A percentile compares a stretch with the other conserved stretches of the same genome.
phyloP scores from a whole-genome alignment of 2,888 invertebrate genomes.

The Myopa testacea region DNA sequence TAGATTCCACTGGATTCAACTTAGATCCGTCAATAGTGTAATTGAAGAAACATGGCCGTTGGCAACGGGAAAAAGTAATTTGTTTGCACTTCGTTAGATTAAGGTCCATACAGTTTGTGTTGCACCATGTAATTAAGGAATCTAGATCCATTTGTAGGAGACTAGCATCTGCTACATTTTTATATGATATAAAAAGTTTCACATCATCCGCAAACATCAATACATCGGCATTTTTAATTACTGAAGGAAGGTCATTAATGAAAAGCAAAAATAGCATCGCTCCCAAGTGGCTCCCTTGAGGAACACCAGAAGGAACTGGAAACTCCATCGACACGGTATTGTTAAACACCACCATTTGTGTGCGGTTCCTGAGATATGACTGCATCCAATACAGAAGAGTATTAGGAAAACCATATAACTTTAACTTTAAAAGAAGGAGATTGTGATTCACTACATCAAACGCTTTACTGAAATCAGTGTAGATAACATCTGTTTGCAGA shows the following conservation, averaged over 20 bases:
- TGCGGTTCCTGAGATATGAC: neutral
- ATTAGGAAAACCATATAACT: neutral
- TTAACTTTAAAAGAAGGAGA: neutral
- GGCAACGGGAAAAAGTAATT: neutral
- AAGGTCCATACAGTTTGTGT: neutral
- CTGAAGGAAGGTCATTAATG: neutral
- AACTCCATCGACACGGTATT: neutral
- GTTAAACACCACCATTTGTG: neutral
- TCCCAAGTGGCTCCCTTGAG: neutral
- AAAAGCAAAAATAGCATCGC: neutral
- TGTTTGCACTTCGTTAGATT: neutral
- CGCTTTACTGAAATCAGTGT: neutral
- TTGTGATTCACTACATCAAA: conserved; percentile 3
- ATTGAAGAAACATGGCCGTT: no score
- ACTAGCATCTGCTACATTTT: no score
- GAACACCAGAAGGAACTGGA: neutral
- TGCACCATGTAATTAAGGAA: neutral
- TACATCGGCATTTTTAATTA: neutral
- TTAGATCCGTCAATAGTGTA: no score
- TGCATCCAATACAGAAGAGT: neutral
- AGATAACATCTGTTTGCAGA: neutral
- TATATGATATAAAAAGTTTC: no score
- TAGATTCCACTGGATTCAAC: no score
- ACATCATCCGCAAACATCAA: neutral
- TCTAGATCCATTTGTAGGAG: no score